A percentile compares a stretch with the other conserved stretches of the same genome.
Evolutionary conservation across 1,140 invertebrate species (phyloP).

Genomic region (Rhizoglyphus robini): DNA sequence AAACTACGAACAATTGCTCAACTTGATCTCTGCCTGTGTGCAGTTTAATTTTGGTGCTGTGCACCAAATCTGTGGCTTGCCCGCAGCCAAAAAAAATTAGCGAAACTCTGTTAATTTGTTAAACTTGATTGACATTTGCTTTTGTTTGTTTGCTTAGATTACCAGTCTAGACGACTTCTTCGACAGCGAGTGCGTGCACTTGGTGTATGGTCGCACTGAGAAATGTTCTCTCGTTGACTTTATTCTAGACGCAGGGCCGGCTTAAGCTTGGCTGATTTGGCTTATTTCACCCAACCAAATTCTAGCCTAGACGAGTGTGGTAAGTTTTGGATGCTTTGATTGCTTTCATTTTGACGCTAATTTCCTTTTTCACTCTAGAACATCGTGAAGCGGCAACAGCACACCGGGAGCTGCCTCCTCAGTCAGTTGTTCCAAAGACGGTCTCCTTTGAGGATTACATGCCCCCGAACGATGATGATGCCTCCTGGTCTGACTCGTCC

Average conservation of each 20-base stretch:
- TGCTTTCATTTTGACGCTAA: conserved; percentile 31
- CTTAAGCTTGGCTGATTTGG: too few species aligned
- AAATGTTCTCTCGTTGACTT: conserved; percentile 70
- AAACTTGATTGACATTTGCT: not conserved
- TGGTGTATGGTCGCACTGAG: conserved; percentile 74
- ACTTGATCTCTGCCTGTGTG: conserved; percentile 76
- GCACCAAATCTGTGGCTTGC: not conserved
- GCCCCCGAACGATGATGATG: too few species aligned
- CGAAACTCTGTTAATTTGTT: not conserved
- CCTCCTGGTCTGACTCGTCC: not conserved
- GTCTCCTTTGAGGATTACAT: not conserved
- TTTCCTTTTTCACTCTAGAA: not conserved
- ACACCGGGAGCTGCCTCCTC: conserved; percentile 5
- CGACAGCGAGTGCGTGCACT: conserved; percentile 62
- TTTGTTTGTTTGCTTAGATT: conserved; percentile 34
- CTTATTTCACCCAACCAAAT: too few species aligned
- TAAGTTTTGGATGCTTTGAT: conserved; percentile 41
- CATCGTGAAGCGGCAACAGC: conserved; percentile 9
- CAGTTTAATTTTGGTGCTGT: conserved; percentile 44
- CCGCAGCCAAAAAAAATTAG: conserved; percentile 1
- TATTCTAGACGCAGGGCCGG: too few species aligned
- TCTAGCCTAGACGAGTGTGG: conserved; percentile 10
- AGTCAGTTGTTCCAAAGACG: conserved; percentile 2
- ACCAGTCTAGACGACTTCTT: conserved; percentile 72
- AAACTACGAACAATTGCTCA: conserved; percentile 80